A percentile compares a stretch with the other conserved stretches of the same genome.
These are phyloP conservation scores for Cistogaster globosa DNA, from an alignment of 2,888 invertebrate species.

Conservation along the genomic window DNA sequence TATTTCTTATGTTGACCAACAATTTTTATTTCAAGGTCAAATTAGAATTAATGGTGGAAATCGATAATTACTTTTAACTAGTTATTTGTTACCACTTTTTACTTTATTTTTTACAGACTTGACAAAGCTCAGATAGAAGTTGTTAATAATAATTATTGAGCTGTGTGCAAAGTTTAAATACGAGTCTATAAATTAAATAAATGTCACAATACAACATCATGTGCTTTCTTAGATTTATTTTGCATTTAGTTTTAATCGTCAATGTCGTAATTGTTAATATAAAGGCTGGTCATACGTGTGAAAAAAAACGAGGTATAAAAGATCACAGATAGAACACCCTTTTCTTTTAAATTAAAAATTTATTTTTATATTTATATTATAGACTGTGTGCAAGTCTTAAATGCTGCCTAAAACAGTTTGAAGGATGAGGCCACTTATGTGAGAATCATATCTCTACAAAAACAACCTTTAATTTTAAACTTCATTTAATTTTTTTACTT, in stretches of 20 bases:
- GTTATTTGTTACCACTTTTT: constrained; percentile 36
- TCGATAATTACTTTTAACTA: constrained; percentile 43
- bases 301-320: too few relatives aligned
- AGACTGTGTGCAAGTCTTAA: too few relatives aligned
- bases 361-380: too few relatives aligned
- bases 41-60: constrained; percentile 43
- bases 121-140: background rate
- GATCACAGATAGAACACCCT: too few relatives aligned
- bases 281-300: too few relatives aligned
- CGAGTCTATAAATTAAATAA: constrained; percentile 29
- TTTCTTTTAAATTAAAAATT: too few relatives aligned
- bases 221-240: background rate
- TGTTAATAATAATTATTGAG: background rate
- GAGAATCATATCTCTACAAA: too few relatives aligned
- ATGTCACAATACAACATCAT: constrained; percentile 1
- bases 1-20: background rate
- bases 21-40: constrained; percentile 61
- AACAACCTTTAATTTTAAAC: too few relatives aligned
- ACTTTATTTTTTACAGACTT: background rate
- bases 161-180: constrained; percentile 28
- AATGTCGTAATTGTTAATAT: background rate
- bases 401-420: too few relatives aligned
- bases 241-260: background rate
- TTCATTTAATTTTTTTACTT: too few relatives aligned
- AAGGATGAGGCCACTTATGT: too few relatives aligned